A percentile compares a stretch with the other conserved stretches of the same genome.
Conservation (phyloP, 2,888 invertebrate genomes). For the Zeuzera pyrina region DNA sequence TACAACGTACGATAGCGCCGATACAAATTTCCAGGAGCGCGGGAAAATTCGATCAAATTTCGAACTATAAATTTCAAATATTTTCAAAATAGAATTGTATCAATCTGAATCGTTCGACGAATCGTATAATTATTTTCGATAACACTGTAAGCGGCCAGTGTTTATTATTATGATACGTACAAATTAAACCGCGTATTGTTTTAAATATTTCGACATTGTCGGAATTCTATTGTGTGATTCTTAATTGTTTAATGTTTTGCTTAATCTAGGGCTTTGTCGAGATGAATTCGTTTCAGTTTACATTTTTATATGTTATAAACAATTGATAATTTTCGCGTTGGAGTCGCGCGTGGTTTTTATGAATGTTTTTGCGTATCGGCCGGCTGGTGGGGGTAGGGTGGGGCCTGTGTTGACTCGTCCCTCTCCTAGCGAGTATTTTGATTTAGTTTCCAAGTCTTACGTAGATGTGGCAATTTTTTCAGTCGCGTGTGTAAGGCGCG, state of each 20-base stretch:
- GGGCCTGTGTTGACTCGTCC: constrained; percentile 65
- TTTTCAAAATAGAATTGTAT: not conserved
- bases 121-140: constrained; percentile 28
- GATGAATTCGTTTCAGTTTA: constrained; percentile 44
- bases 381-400: constrained; percentile 65
- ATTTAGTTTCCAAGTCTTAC: constrained; percentile 72
- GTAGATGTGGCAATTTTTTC: constrained; percentile 69
- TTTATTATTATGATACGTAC: constrained; percentile 58
- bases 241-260: constrained; percentile 55
- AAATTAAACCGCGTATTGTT: constrained; percentile 59
- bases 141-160: constrained; percentile 41
- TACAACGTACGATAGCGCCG: constrained; percentile 16
- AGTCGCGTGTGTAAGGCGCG: constrained; percentile 67
- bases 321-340: constrained; percentile 66
- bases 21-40: constrained; percentile 48
- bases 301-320: constrained; percentile 56
- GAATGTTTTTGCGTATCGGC: constrained; percentile 66
- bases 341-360: constrained; percentile 63
- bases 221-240: constrained; percentile 55
- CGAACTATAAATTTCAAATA: constrained; percentile 15
- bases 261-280: constrained; percentile 48
- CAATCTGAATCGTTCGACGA: constrained; percentile 4
- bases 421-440: constrained; percentile 71
- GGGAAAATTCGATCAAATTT: too few relatives aligned
- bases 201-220: constrained; percentile 61